A percentile compares a stretch with the other conserved stretches of the same genome.
Conservation (phyloP, 2,113 vertebrate genomes). For the Dunckerocampus dactyliophorus region DNA sequence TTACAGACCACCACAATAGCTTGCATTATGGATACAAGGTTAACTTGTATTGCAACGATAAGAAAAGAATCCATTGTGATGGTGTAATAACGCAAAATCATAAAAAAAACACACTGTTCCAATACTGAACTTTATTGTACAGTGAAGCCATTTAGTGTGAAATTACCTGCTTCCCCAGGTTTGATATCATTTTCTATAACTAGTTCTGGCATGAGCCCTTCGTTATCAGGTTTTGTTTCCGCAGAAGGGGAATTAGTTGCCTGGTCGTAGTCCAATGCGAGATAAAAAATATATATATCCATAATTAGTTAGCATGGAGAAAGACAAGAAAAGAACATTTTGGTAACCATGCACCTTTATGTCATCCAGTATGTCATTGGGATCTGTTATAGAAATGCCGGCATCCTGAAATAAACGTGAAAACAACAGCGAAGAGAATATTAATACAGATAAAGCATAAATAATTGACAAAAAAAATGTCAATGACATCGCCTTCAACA, state of each 20-base stretch:
- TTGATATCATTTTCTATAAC: slow-evolving; percentile 21
- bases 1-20: too few relatives aligned
- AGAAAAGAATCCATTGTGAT: too few relatives aligned
- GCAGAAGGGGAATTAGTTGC: slow-evolving; percentile 59
- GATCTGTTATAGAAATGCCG: slow-evolving; percentile 67
- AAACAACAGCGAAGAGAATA: neutral
- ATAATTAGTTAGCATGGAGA: neutral
- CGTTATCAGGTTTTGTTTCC: slow-evolving; percentile 61
- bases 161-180: slow-evolving; percentile 43
- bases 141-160: neutral
- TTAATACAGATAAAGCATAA: neutral
- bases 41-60: too few relatives aligned
- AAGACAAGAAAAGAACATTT: neutral
- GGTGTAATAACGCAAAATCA: too few relatives aligned
- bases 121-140: too few relatives aligned
- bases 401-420: slow-evolving; percentile 30
- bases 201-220: slow-evolving; percentile 29
- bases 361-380: slow-evolving; percentile 67
- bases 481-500: slow-evolving; percentile 49
- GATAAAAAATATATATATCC: neutral
- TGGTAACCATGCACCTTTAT: slow-evolving; percentile 67
- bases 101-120: too few relatives aligned
- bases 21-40: too few relatives aligned
- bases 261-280: slow-evolving; percentile 70
- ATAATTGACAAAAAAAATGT: too few relatives aligned